Evolutionary conservation across 2,113 vertebrate genomes (phyloP).

Genomic region (Bagarius yarrelli): DNA sequence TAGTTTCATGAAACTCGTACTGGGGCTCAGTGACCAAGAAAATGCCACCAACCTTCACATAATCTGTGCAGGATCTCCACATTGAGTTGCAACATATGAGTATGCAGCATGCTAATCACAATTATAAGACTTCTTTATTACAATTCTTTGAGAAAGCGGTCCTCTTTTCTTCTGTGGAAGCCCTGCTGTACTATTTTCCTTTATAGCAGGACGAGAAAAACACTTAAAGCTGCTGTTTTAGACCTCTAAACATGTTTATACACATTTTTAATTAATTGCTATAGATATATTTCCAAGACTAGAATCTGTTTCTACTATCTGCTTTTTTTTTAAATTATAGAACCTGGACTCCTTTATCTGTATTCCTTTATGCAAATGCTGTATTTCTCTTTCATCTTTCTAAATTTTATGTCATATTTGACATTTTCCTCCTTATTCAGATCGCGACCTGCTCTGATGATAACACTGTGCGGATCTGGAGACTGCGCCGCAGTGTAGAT

Average conservation of each 20-base stretch:
- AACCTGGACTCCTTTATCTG: neutral
- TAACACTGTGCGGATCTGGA: constrained; percentile 91
- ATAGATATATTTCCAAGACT: neutral
- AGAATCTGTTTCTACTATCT: neutral
- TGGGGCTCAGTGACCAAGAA: neutral
- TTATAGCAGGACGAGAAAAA: too few species aligned
- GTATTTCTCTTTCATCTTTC: too few species aligned
- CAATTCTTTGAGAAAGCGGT: too few species aligned
- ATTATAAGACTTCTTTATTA: too few species aligned
- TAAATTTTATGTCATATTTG: too few species aligned
- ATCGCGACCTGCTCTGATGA: constrained; percentile 97
- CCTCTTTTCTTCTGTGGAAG: too few species aligned
- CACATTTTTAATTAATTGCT: neutral
- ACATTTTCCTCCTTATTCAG: constrained; percentile 63
- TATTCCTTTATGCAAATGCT: too few species aligned
- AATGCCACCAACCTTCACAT: neutral
- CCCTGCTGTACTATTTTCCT: too few species aligned
- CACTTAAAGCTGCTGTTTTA: too few species aligned
- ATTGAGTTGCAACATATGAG: neutral
- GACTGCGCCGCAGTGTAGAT: constrained; percentile 69
- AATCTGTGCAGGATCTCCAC: neutral
- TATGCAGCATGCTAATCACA: too few species aligned
- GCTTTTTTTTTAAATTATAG: too few species aligned
- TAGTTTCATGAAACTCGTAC: neutral
- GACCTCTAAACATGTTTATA: too few species aligned